phyloP scores from a whole-genome alignment of 1,140 invertebrate genomes.

The Frieseomelitta varia region DNA sequence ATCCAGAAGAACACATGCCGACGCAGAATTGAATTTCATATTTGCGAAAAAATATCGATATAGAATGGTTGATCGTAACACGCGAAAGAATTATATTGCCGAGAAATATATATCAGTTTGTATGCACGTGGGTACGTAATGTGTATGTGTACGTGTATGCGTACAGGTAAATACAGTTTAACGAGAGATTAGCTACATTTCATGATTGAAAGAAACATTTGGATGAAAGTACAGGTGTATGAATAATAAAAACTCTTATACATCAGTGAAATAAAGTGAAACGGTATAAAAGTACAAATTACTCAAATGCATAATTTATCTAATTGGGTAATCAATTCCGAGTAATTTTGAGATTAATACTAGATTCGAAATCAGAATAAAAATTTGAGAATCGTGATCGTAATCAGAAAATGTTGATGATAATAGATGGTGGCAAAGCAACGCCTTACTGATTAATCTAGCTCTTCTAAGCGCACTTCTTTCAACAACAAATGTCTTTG shows the following conservation, averaged over 20 bases:
- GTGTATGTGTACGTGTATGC: too few relatives aligned
- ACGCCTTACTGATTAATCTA: slow-evolving; percentile 54
- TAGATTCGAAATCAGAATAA: neutral
- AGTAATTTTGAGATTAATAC: neutral
- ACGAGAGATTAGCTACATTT: too few relatives aligned
- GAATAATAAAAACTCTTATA: too few relatives aligned
- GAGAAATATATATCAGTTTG: neutral
- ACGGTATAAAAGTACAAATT: too few relatives aligned
- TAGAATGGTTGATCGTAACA: neutral
- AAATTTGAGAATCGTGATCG: slow-evolving; percentile 31
- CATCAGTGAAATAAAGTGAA: too few relatives aligned
- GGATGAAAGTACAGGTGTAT: too few relatives aligned
- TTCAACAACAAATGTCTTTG: neutral
- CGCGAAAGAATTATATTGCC: neutral
- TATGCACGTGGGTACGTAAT: too few relatives aligned
- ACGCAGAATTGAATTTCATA: neutral
- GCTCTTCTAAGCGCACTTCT: slow-evolving; percentile 53
- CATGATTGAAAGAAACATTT: neutral
- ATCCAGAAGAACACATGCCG: neutral
- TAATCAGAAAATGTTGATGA: slow-evolving; percentile 18
- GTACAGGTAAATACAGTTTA: neutral
- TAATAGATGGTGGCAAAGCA: slow-evolving; percentile 11
- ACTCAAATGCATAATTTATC: too few relatives aligned
- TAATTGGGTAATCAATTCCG: neutral
- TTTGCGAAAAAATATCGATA: neutral